phyloP scores from a whole-genome alignment of 2,797 vertebrate species.

The Megalops cyprinoides region DNA sequence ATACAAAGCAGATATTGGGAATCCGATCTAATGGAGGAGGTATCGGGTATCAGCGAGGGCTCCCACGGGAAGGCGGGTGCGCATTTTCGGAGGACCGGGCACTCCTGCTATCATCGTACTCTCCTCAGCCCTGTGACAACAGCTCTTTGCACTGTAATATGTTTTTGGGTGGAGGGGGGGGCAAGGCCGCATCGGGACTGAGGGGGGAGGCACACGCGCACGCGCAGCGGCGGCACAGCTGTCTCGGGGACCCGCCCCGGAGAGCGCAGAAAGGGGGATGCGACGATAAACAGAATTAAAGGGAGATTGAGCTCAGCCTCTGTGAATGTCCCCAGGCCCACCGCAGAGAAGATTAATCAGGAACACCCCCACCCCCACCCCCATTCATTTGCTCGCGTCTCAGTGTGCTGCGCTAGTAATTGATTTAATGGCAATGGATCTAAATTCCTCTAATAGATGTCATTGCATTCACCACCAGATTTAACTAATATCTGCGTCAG shows the following conservation, averaged over 20 bases:
- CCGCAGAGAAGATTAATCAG: constrained; percentile 45
- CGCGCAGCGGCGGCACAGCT: no score
- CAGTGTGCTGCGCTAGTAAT: constrained; percentile 31
- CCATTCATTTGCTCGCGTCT: constrained; percentile 30
- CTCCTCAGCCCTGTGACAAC: constrained; percentile 59
- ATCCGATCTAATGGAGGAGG: constrained; percentile 31
- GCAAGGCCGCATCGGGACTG: background rate
- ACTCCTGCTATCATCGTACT: background rate
- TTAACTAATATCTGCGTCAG: constrained; percentile 38
- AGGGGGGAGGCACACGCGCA: constrained; percentile 38
- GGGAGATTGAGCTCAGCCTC: constrained; percentile 9
- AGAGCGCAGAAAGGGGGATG: constrained; percentile 33
- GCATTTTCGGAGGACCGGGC: no score
- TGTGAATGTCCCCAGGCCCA: constrained; percentile 23
- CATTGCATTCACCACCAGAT: constrained; percentile 27
- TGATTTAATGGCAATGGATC: constrained; percentile 45
- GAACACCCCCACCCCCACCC: constrained; percentile 21
- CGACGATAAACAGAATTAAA: constrained; percentile 55
- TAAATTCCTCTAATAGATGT: constrained; percentile 42
- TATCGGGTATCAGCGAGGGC: background rate
- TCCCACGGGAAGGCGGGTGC: background rate
- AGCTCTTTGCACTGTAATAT: constrained; percentile 11
- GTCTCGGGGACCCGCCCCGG: constrained; percentile 55
- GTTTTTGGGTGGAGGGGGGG: constrained; percentile 25
- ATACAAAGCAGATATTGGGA: constrained; percentile 39